phyloP scores from a whole-genome alignment of 2,113 vertebrate species.

The Eupsittula cactorum region DNA sequence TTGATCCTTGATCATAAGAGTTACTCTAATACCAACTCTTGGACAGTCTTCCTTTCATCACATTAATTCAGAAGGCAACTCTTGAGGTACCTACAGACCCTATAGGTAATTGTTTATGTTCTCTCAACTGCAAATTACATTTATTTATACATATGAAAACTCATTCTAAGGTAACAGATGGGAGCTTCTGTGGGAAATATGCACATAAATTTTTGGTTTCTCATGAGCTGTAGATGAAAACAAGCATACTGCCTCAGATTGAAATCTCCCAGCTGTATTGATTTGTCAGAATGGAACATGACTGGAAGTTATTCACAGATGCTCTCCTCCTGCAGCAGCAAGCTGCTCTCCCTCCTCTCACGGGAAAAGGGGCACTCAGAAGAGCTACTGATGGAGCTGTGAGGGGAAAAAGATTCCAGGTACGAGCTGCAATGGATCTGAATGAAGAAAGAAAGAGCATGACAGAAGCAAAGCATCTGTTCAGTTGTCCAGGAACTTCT shows the following conservation, averaged over 20 bases:
- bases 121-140: constrained; percentile 35
- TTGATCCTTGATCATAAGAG: neutral
- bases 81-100: neutral
- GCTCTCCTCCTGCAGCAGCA: constrained; percentile 11
- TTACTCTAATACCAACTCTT: neutral
- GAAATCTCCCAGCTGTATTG: constrained; percentile 58
- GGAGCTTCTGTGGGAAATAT: constrained; percentile 37
- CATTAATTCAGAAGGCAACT: neutral
- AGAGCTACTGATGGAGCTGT: neutral
- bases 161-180: constrained; percentile 48
- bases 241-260: constrained; percentile 36
- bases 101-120: constrained; percentile 25
- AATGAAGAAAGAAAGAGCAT: neutral
- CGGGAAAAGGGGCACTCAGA: neutral
- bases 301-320: constrained; percentile 45
- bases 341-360: constrained; percentile 34
- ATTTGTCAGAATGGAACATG: constrained; percentile 55
- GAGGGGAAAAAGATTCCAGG: neutral
- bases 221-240: constrained; percentile 40
- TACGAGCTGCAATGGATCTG: neutral
- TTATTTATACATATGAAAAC: constrained; percentile 44
- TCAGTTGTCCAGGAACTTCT: neutral
- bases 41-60: neutral
- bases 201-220: constrained; percentile 58
- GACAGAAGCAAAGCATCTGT: neutral